Base-by-base conservation (phyloP, 2,797 vertebrate genomes). In the Lophotriccus pileatus region DNA sequence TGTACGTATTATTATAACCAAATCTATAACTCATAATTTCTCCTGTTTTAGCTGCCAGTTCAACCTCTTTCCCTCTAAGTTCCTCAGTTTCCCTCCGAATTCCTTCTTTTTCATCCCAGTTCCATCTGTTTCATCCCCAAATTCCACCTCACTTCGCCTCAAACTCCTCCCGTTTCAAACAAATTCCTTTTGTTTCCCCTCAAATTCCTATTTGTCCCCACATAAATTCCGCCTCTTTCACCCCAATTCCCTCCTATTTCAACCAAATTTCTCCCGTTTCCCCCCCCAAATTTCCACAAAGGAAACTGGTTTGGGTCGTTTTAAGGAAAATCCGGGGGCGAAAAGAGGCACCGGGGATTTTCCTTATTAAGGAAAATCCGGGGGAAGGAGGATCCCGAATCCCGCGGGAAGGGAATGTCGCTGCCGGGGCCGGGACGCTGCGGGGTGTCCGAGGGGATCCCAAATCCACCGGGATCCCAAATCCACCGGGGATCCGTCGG, bases 181-280 rank as follows among this genome's bases (percentile, higher is more conserved):
- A 39, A 47, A 55, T 55, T 41, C 59, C 32, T 36, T 49, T 16
- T 25, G 4, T 34, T 49, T 22, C 5, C 14, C 14, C 25, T 43
- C 4, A 18, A 49, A 36, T 36, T 49, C 43, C 25, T 6, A 2
- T 1, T 49, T 39, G 5, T 7, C 19, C 13, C 16, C 1, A 17
- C 36, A 41, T 14, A 74, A 49, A 36, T 36, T 39, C 52, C 25
- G 7, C 30, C 21, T 11, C 3, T 74, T 66, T 56, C 21, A 30
- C 30, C 14, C 20, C 30, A 22, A 2, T 36, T 49, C 34, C 14
- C 11, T 36, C 7, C 21, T 36, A 3, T 39, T 66, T 58, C 50
- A 7, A 43, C 30, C 36, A 12, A 6, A 37, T 23, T 72, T 20
- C 47, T 53, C n/a, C 11, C 2, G 4, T 17, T 43, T 74, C 5